Evolutionary conservation across 2,888 invertebrate genomes (phyloP).

Genomic region (Andrena haemorrhoa): DNA sequence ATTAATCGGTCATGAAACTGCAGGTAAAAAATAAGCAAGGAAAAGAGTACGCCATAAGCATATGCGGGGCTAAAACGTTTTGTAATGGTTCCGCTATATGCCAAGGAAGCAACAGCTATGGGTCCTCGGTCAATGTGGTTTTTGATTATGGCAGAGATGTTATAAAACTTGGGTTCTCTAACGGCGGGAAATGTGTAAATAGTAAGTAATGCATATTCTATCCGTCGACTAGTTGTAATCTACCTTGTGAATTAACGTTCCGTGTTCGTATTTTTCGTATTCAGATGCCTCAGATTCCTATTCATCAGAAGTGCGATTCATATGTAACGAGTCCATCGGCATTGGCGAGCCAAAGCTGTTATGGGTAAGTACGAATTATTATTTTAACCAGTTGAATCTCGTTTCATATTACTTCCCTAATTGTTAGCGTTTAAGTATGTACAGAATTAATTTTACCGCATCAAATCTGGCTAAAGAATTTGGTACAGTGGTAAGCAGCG

Average conservation of each 20-base stretch:
- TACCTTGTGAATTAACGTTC: constrained; percentile 38
- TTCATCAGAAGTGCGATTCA: constrained; percentile 73
- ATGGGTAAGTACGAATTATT: constrained; percentile 72
- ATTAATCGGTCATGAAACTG: constrained; percentile 23
- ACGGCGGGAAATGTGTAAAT: constrained; percentile 73
- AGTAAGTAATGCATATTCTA: constrained; percentile 63
- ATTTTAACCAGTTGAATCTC: background rate
- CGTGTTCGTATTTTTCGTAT: constrained; percentile 16
- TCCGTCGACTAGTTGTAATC: background rate
- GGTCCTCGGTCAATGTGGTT: constrained; percentile 72
- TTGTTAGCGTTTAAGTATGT: background rate
- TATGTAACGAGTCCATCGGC: constrained; percentile 70
- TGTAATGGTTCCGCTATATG: constrained; percentile 78
- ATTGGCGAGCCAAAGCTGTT: constrained; percentile 72
- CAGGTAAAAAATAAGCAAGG: constrained; percentile 69
- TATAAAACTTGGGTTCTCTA: constrained; percentile 73
- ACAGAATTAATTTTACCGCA: background rate
- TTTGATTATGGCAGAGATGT: constrained; percentile 74
- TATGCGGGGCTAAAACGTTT: constrained; percentile 71
- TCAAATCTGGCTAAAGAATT: no score
- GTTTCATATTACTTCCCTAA: background rate
- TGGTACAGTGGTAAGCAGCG: no score
- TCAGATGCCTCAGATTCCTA: constrained; percentile 68
- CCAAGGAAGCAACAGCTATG: constrained; percentile 71
- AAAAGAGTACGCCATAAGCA: constrained; percentile 72